phyloP scores from a whole-genome alignment of 2,797 vertebrate species.

The Sebastes vulpes region DNA sequence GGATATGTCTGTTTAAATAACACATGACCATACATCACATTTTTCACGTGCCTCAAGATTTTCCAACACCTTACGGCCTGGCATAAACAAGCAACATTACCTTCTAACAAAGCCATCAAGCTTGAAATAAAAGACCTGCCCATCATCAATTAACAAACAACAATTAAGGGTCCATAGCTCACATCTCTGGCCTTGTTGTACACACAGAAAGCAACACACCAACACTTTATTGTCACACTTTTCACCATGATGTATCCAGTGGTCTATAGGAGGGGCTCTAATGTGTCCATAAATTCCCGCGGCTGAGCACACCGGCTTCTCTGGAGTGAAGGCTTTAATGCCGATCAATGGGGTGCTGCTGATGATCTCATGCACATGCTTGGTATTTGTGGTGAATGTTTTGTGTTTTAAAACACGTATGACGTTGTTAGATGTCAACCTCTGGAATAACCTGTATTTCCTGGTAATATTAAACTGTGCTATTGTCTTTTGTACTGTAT shows the following conservation, averaged over 20 bases:
- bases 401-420: constrained; percentile 35
- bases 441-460: background rate
- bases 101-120: constrained; percentile 4
- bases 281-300: constrained; percentile 79
- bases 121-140: constrained; percentile 29
- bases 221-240: constrained; percentile 70
- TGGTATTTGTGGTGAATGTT: constrained; percentile 34
- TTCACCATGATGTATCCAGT: constrained; percentile 73
- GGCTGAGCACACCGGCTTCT: constrained; percentile 35
- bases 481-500: background rate
- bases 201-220: constrained; percentile 48
- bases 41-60: background rate
- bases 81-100: constrained; percentile 3
- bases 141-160: constrained; percentile 65
- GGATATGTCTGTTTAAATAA: constrained; percentile 27
- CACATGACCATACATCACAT: background rate
- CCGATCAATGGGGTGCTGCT: constrained; percentile 73
- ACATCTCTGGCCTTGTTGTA: constrained; percentile 19
- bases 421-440: constrained; percentile 30
- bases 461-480: background rate
- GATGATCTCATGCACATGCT: constrained; percentile 73
- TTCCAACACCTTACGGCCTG: background rate
- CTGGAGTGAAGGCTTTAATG: constrained; percentile 77
- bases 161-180: constrained; percentile 57
- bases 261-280: constrained; percentile 64